Conservation (phyloP, 2,888 invertebrate species). For the Pandemis cinnamomeana region DNA sequence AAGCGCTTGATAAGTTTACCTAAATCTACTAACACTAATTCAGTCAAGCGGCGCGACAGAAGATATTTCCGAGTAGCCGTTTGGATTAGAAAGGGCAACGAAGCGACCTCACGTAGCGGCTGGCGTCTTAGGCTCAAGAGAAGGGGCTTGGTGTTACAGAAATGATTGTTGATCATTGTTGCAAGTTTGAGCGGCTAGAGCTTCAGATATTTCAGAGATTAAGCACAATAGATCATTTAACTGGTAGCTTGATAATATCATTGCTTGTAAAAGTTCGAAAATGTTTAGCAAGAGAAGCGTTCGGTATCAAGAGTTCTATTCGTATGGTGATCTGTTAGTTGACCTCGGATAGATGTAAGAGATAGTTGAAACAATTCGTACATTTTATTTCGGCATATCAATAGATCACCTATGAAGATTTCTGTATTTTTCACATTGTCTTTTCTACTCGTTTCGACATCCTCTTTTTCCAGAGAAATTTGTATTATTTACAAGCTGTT, state of each 20-base stretch:
- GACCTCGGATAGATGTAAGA: not conserved
- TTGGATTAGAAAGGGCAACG: slow-evolving; percentile 61
- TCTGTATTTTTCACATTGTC: not conserved
- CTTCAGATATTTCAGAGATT: not conserved
- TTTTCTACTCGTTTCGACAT: not conserved
- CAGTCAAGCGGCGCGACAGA: not conserved
- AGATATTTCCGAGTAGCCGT: slow-evolving; percentile 13
- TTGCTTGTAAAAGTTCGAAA: not conserved
- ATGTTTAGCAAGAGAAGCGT: not conserved
- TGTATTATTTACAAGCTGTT: not conserved
- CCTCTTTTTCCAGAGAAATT: not conserved
- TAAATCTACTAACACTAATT: not conserved
- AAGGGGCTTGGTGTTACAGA: slow-evolving; percentile 52
- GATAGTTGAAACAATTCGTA: not conserved
- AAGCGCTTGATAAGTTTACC: not conserved
- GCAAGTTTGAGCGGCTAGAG: not conserved
- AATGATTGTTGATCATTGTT: slow-evolving; percentile 41
- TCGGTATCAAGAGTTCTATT: not conserved
- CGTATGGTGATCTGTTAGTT: not conserved
- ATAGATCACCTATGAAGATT: not conserved
- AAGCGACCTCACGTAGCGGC: slow-evolving; percentile 59
- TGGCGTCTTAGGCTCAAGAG: slow-evolving; percentile 58
- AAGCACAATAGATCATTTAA: not conserved
- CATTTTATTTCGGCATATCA: not conserved
- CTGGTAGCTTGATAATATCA: not conserved